These are phyloP conservation scores for Diprion similis DNA, from an alignment of 1,140 invertebrate genomes.

Conservation along the genomic window DNA sequence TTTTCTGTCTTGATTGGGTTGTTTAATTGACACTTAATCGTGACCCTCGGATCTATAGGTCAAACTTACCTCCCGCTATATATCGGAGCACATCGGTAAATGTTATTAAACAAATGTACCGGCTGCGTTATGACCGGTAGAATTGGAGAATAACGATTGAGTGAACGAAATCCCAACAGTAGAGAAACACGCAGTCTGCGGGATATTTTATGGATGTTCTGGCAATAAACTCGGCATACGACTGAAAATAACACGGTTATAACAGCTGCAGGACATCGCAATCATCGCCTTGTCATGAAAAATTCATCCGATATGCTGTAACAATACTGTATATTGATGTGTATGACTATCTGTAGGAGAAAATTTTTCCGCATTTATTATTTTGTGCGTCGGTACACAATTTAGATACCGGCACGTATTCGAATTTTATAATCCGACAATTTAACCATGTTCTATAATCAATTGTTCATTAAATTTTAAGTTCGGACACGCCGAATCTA, in stretches of 20 bases:
- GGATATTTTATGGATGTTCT: not conserved
- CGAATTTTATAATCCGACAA: too few relatives aligned
- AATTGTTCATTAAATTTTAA: too few relatives aligned
- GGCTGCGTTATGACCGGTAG: not conserved
- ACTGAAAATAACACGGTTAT: not conserved
- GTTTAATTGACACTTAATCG: too few relatives aligned
- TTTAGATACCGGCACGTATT: too few relatives aligned
- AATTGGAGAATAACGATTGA: not conserved
- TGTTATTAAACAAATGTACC: too few relatives aligned
- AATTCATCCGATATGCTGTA: not conserved
- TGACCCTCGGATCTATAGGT: not conserved
- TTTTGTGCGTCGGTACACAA: too few relatives aligned
- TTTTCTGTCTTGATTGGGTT: too few relatives aligned
- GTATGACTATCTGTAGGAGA: not conserved
- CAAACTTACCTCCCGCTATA: not conserved
- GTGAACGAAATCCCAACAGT: not conserved
- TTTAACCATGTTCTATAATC: too few relatives aligned
- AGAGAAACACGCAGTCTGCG: not conserved
- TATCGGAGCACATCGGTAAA: too few relatives aligned
- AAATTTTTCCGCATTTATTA: not conserved
- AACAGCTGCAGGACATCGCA: not conserved
- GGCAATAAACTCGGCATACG: not conserved
- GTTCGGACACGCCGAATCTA: too few relatives aligned
- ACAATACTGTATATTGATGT: not conserved
- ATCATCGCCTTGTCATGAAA: not conserved